Evolutionary conservation across 2,113 vertebrate species (phyloP).

Genomic region (Dunckerocampus dactyliophorus): DNA sequence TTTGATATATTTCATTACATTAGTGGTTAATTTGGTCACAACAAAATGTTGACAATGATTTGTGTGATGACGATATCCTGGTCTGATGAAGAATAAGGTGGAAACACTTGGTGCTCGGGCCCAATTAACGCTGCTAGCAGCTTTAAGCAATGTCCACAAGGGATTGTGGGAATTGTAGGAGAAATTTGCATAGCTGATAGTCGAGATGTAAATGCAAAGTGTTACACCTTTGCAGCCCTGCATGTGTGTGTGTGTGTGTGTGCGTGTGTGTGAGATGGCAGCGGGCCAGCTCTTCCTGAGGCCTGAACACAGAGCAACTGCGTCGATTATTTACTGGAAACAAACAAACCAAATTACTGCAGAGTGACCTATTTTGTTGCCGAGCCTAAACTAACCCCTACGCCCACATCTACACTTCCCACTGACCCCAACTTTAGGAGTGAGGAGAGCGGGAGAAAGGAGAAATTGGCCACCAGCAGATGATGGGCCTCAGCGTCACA

Average conservation of each 20-base stretch:
- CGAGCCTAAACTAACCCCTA: constrained; percentile 83
- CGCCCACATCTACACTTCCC: constrained; percentile 37
- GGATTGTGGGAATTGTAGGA: background rate
- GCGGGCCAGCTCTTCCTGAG: constrained; percentile 76
- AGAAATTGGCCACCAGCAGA: constrained; percentile 45
- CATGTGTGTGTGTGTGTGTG: constrained; percentile 62
- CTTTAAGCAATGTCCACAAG: too few species aligned
- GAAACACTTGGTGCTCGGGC: too few species aligned
- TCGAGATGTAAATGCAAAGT: constrained; percentile 45
- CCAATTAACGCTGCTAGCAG: too few species aligned
- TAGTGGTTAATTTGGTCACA: too few species aligned
- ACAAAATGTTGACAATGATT: too few species aligned
- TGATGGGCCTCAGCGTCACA: constrained; percentile 78
- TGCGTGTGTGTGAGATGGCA: too few species aligned
- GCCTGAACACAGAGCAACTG: constrained; percentile 74
- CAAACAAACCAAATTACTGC: constrained; percentile 88
- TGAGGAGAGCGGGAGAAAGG: background rate
- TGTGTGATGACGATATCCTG: too few species aligned
- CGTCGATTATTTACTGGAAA: constrained; percentile 82
- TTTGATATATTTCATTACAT: too few species aligned
- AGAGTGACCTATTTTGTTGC: constrained; percentile 93
- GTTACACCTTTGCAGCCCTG: constrained; percentile 52
- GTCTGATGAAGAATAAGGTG: too few species aligned
- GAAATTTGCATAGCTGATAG: background rate
- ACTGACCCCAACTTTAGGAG: constrained; percentile 29